Percentiles rank a stretch among this genome's conserved stretches.
Evolutionary conservation across 2,113 vertebrate genomes (phyloP).

Genomic region (Neodon shergylaensis): DNA sequence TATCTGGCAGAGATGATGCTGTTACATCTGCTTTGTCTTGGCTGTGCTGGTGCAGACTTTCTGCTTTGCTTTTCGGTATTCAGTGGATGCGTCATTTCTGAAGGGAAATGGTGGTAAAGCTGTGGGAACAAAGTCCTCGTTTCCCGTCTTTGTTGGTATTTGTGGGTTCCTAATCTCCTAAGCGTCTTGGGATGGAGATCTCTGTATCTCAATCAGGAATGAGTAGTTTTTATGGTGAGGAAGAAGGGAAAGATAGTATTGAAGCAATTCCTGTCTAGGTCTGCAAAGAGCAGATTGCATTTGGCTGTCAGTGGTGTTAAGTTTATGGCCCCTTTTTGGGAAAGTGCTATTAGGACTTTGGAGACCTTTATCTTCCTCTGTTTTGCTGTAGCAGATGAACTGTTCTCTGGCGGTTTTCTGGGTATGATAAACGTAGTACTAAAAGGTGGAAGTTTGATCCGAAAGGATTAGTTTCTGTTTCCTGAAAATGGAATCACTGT

Average conservation of each 20-base stretch:
- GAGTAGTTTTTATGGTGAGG: constrained; percentile 68
- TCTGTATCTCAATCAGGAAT: constrained; percentile 65
- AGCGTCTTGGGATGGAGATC: constrained; percentile 70
- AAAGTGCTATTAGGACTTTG: constrained; percentile 76
- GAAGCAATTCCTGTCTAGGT: constrained; percentile 65
- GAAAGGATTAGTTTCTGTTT: constrained; percentile 80
- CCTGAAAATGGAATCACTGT: constrained; percentile 75
- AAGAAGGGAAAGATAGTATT: constrained; percentile 77
- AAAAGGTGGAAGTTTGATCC: constrained; percentile 81
- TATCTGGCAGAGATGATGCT: not conserved
- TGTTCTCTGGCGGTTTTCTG: constrained; percentile 74
- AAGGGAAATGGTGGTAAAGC: constrained; percentile 49
- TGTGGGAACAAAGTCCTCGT: constrained; percentile 74
- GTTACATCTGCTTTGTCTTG: constrained; percentile 11
- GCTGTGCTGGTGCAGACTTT: constrained; percentile 24
- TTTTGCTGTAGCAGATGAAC: constrained; percentile 74
- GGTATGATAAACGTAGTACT: constrained; percentile 76
- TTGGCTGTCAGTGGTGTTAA: constrained; percentile 69
- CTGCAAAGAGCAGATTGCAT: constrained; percentile 73
- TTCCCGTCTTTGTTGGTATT: constrained; percentile 81
- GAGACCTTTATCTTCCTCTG: constrained; percentile 79
- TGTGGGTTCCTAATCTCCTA: constrained; percentile 75
- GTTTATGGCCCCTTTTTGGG: constrained; percentile 72
- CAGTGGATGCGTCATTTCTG: not conserved
- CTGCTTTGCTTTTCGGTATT: constrained; percentile 43